Base-by-base conservation (phyloP, 2,888 invertebrate genomes). In the Sturmia bella region DNA sequence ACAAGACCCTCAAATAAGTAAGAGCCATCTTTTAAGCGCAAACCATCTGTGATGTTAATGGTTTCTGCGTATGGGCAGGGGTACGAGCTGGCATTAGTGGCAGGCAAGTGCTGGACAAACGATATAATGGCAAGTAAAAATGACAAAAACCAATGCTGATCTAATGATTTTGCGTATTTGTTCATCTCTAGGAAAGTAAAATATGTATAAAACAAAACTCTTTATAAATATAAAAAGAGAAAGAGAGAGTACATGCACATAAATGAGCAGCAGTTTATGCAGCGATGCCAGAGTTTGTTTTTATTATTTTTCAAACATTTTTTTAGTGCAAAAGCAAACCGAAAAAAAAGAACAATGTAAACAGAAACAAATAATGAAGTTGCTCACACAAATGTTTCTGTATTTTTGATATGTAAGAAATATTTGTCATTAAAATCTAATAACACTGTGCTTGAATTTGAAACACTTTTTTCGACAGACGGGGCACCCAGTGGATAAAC, bases 1-100 rank as follows among this genome's bases (percentile, higher is more conserved):
- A 89, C 45, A 0, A 89, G 70, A 0, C 88, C 89, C 0, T 87
- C 87, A 64, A 86, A 88, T 0, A 87, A 85, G 61, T 90, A 89
- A 4, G 88, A 87, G 9, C 90, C 90, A 70, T 90, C 88, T 50
- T 85, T 84, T 11, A 89, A 84, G 2, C 86, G 85, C 0, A 85
- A 73, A 0, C 88, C 89, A 19, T 87, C 87, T 5, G 88, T 89
- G 32, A 91, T 87, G 73, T 91, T 89, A 0, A 90, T 87, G 0
- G 90, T 87, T 19, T 89, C 86, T 2, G 85, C 84, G 59, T 85
- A 89, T n/a, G 85, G 76, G 63, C 90, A 90, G 15, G 89, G 90
- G 27, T 84, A 86, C 19, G 61, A 50, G 61, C 66, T 64, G 66
- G 79, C 79, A 37, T 48, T 56, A 12, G 32, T 27, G 37, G 17